phyloP scores from a whole-genome alignment of 2,888 invertebrate species.

The Tinea trinotella region DNA sequence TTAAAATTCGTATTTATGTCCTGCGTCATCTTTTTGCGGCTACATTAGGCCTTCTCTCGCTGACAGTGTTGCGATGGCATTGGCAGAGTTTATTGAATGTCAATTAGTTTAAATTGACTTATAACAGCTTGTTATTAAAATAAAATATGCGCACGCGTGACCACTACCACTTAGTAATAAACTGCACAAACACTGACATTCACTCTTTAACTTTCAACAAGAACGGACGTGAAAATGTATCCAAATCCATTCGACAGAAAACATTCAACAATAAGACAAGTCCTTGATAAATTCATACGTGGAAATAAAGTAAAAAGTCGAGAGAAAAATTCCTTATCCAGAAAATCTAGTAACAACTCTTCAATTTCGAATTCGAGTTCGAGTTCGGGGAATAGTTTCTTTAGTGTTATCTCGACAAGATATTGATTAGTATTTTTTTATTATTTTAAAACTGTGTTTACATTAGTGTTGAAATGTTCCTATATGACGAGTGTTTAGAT shows the following conservation, averaged over 20 bases:
- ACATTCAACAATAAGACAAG: constrained; percentile 78
- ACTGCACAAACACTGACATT: not conserved
- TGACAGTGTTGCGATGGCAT: too few relatives aligned
- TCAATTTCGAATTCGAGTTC: constrained; percentile 30
- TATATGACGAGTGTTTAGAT: not conserved
- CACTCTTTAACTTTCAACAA: not conserved
- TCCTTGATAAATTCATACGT: constrained; percentile 73
- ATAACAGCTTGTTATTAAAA: too few relatives aligned
- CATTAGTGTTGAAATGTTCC: not conserved
- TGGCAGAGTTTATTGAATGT: too few relatives aligned
- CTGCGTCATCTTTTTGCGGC: too few relatives aligned
- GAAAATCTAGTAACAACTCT: constrained; percentile 41
- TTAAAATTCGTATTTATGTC: too few relatives aligned
- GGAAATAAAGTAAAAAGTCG: constrained; percentile 35
- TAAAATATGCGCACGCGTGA: constrained; percentile 1
- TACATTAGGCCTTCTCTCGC: too few relatives aligned
- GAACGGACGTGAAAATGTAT: constrained; percentile 61
- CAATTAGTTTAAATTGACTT: too few relatives aligned
- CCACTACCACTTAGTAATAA: not conserved
- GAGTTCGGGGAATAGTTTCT: constrained; percentile 3
- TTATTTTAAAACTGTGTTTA: too few relatives aligned
- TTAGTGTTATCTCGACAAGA: constrained; percentile 3
- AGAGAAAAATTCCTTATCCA: constrained; percentile 42
- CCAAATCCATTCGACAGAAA: constrained; percentile 80
- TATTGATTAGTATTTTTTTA: not conserved